phyloP scores from a whole-genome alignment of 2,888 invertebrate genomes.

The Dryocosmus kuriphilus region DNA sequence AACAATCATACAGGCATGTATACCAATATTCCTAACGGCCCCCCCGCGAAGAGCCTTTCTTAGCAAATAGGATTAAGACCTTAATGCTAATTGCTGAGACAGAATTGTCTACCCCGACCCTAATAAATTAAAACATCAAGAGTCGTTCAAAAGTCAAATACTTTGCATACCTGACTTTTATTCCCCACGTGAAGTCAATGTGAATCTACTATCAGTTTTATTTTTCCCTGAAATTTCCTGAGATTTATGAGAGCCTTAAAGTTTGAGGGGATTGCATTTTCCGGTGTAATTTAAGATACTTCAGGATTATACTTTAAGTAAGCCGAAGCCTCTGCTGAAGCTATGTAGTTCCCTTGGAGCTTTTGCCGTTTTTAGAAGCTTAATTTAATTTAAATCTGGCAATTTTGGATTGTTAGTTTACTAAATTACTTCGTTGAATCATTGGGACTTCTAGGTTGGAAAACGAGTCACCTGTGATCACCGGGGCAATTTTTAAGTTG shows the following conservation, averaged over 20 bases:
- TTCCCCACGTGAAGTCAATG: slow-evolving; percentile 17
- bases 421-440: no score
- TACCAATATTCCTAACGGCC: slow-evolving; percentile 26
- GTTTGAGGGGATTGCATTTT: background rate
- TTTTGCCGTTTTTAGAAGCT: no score
- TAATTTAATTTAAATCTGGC: no score
- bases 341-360: no score
- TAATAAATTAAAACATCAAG: slow-evolving; percentile 36
- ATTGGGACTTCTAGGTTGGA: no score
- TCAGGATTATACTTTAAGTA: no score
- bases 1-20: slow-evolving; percentile 41
- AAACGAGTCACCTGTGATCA: no score
- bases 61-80: slow-evolving; percentile 60
- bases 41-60: slow-evolving; percentile 46
- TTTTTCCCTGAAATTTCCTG: background rate
- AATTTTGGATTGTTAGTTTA: no score
- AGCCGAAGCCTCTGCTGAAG: no score
- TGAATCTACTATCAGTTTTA: slow-evolving; percentile 5
- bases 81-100: slow-evolving; percentile 58
- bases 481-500: no score
- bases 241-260: background rate
- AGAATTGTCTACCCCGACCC: slow-evolving; percentile 40
- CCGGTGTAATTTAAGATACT: no score
- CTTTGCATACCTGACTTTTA: slow-evolving; percentile 34
- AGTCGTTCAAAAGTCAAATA: slow-evolving; percentile 34